These are phyloP conservation scores for Ploceus nigricollis DNA, from an alignment of 2,113 vertebrate species.

Conservation along the genomic window DNA sequence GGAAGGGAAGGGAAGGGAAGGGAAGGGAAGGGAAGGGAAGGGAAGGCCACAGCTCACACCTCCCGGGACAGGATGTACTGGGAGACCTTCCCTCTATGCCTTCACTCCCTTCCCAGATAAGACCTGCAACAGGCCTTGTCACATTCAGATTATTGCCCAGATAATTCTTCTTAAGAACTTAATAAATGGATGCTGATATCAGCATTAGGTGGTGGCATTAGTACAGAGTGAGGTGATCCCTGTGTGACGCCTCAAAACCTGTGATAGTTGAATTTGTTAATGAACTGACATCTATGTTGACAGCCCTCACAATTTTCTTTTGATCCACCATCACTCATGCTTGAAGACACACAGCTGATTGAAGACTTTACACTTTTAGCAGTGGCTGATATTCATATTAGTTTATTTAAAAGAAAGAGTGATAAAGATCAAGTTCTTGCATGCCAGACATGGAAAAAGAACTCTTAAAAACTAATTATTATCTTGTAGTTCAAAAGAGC, in stretches of 20 bases:
- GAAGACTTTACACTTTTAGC: not conserved
- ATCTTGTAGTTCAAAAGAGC: not conserved
- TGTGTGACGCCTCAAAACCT: not conserved
- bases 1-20: not conserved
- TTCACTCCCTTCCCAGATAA: not conserved
- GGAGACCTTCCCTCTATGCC: not conserved
- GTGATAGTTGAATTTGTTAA: not conserved
- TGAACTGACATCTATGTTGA: not conserved
- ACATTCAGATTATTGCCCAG: not conserved
- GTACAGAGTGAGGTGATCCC: not conserved
- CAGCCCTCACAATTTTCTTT: not conserved
- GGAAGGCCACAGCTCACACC: too few species aligned
- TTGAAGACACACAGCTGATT: not conserved
- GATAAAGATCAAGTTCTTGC: not conserved
- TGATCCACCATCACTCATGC: not conserved
- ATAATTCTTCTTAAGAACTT: not conserved
- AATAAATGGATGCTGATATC: not conserved
- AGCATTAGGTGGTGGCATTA: not conserved
- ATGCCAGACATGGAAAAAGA: not conserved
- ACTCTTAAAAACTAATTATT: not conserved
- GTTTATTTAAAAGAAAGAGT: not conserved
- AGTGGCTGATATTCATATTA: not conserved
- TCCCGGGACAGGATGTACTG: not conserved
- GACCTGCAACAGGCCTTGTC: not conserved
- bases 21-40: not conserved